Percentiles rank a stretch among this genome's conserved stretches.
Conservation (phyloP, 2,113 vertebrate species). For the Lipophrys pholis region DNA sequence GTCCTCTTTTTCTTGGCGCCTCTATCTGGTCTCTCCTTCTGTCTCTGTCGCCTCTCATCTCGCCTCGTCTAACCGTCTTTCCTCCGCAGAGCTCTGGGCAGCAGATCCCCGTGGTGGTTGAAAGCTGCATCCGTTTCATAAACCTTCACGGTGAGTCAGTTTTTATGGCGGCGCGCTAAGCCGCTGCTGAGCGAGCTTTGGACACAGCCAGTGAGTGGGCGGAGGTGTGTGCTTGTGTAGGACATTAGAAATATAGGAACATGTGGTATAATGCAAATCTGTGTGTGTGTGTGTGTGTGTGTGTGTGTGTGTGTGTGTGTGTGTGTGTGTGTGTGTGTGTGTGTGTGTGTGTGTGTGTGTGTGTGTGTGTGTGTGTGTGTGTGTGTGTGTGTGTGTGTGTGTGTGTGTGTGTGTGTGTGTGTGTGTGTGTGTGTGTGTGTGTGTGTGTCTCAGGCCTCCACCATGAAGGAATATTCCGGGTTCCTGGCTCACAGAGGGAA, state of each 20-base stretch:
- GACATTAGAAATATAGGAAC: not conserved
- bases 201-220: not conserved
- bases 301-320: constrained; percentile 21
- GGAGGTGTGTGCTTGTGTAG: not conserved
- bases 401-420: constrained; percentile 52
- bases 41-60: constrained; percentile 4
- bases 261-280: constrained; percentile 7
- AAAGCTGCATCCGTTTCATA: constrained; percentile 91
- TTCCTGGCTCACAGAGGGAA: constrained; percentile 87
- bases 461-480: constrained; percentile 92
- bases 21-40: not conserved
- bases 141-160: constrained; percentile 86
- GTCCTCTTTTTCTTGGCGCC: constrained; percentile 3
- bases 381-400: constrained; percentile 2
- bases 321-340: constrained; percentile 10
- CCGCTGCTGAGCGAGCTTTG: constrained; percentile 72
- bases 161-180: constrained; percentile 77
- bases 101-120: constrained; percentile 85
- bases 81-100: constrained; percentile 78
- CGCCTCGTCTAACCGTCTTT: not conserved
- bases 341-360: constrained; percentile 71
- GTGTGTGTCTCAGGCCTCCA: constrained; percentile 84
- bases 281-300: constrained; percentile 30
- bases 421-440: constrained; percentile 55
- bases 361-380: constrained; percentile 1